A percentile compares a stretch with the other conserved stretches of the same genome.
Conservation (phyloP, 2,888 invertebrate genomes). For the Byasa hedistus region DNA sequence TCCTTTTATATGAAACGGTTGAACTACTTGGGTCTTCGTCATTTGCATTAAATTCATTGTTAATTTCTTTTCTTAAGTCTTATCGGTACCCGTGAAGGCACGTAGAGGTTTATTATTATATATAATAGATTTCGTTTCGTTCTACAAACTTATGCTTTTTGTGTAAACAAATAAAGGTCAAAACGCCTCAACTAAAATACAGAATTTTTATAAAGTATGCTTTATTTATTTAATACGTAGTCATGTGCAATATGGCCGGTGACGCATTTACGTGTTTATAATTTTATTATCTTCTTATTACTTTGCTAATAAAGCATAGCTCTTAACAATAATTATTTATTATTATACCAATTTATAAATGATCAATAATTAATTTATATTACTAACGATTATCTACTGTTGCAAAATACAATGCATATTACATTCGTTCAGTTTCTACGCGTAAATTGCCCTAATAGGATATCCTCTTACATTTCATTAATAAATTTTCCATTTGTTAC, state of each 20-base stretch:
- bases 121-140: constrained; percentile 14
- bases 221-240: constrained; percentile 21
- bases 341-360: background rate
- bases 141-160: constrained; percentile 7
- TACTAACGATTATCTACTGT: constrained; percentile 1
- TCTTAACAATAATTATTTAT: background rate
- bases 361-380: too few species aligned
- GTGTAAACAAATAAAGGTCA: background rate
- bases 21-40: constrained; percentile 46
- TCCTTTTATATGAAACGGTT: constrained; percentile 58
- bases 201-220: constrained; percentile 1
- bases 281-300: background rate
- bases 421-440: constrained; percentile 25
- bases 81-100: constrained; percentile 34
- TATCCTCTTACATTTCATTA: constrained; percentile 31
- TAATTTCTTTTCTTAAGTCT: constrained; percentile 22
- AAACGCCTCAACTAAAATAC: background rate
- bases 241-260: constrained; percentile 15
- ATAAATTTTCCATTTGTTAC: constrained; percentile 19
- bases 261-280: constrained; percentile 7
- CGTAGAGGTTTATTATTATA: constrained; percentile 36
- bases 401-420: constrained; percentile 20
- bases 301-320: background rate
- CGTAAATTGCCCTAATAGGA: constrained; percentile 35
- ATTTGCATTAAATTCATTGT: constrained; percentile 36